Evolutionary conservation across 2,113 vertebrate species (phyloP).

Genomic region (Ictalurus furcatus): DNA sequence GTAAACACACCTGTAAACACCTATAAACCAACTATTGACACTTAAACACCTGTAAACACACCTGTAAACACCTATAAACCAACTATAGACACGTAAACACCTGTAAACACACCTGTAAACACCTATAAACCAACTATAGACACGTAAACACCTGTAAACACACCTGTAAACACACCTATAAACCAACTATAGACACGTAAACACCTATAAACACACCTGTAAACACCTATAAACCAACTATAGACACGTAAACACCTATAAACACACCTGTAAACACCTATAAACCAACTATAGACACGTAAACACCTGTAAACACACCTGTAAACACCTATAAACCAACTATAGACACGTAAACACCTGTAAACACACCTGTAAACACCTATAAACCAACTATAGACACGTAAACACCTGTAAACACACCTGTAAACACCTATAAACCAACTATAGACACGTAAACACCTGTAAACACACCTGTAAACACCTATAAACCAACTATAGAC

Average conservation of each 20-base stretch:
- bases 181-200: background rate
- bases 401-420: background rate
- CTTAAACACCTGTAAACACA: background rate
- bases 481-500: no score
- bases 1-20: background rate
- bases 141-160: background rate
- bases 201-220: background rate
- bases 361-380: background rate
- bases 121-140: background rate
- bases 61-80: background rate
- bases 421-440: background rate
- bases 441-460: background rate
- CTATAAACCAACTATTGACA: no score
- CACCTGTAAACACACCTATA: background rate
- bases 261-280: background rate
- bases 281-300: background rate
- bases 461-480: background rate
- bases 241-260: background rate
- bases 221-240: background rate
- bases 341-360: background rate
- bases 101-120: background rate
- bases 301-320: background rate
- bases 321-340: no score
- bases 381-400: background rate
- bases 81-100: background rate